These are phyloP conservation scores for Zele albiditarsus DNA, from an alignment of 2,888 invertebrate species.

Conservation along the genomic window DNA sequence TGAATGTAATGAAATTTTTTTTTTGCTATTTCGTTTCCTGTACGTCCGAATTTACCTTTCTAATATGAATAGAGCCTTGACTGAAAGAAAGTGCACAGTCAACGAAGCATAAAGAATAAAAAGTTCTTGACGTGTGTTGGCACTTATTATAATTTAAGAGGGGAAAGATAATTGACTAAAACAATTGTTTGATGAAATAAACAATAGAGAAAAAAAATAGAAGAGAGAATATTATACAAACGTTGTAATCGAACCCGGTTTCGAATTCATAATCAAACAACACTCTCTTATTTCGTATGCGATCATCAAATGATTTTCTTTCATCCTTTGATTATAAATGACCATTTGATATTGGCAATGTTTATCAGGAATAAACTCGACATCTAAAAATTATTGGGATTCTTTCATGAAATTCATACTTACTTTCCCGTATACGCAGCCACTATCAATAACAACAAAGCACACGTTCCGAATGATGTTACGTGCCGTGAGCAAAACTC, in stretches of 20 bases:
- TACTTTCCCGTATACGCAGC: background rate
- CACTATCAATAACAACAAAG: background rate
- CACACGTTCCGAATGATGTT: background rate
- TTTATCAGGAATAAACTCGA: background rate
- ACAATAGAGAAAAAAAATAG: background rate
- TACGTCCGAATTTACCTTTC: conserved; percentile 9
- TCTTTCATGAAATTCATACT: background rate
- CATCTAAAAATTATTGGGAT: background rate
- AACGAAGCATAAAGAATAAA: background rate
- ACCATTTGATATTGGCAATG: background rate
- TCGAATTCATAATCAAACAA: conserved; percentile 19
- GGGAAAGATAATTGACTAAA: background rate
- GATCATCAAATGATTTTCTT: background rate
- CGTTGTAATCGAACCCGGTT: background rate
- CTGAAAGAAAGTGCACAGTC: conserved; percentile 2
- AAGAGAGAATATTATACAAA: background rate
- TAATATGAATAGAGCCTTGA: conserved; percentile 29
- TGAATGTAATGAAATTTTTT: background rate
- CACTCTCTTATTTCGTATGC: background rate
- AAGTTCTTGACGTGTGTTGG: background rate
- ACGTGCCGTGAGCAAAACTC: conserved; percentile 12
- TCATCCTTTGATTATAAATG: background rate
- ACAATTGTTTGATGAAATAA: background rate
- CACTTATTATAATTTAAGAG: background rate
- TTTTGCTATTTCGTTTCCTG: background rate